Percentiles rank a stretch among this genome's conserved stretches.
These are phyloP conservation scores for Cataglyphis altisquamis DNA, from an alignment of 2,888 invertebrate species.

Conservation along the genomic window DNA sequence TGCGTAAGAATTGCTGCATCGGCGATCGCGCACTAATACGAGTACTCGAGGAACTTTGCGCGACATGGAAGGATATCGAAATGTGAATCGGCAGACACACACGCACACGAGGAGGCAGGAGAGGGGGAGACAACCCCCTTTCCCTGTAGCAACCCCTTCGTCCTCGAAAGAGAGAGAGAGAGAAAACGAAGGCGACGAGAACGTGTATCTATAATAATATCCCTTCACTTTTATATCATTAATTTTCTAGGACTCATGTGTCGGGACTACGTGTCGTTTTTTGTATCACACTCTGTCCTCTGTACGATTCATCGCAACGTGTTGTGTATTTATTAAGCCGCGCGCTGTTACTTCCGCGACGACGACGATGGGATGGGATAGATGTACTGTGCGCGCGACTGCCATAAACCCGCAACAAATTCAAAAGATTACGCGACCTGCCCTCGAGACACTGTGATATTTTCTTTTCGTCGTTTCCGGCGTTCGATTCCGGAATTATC, in stretches of 20 bases:
- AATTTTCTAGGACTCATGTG: slow-evolving; percentile 68
- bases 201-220: slow-evolving; percentile 67
- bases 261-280: slow-evolving; percentile 63
- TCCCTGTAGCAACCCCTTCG: slow-evolving; percentile 5
- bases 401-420: slow-evolving; percentile 40
- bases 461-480: slow-evolving; percentile 47
- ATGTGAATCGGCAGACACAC: slow-evolving; percentile 56
- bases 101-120: slow-evolving; percentile 17
- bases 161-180: background rate
- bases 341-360: slow-evolving; percentile 47
- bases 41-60: slow-evolving; percentile 57
- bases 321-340: slow-evolving; percentile 61
- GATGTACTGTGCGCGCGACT: slow-evolving; percentile 30
- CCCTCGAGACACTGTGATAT: slow-evolving; percentile 50
- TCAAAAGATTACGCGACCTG: slow-evolving; percentile 50
- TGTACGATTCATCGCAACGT: slow-evolving; percentile 69
- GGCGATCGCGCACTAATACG: slow-evolving; percentile 49
- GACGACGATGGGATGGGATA: slow-evolving; percentile 2
- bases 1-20: slow-evolving; percentile 39
- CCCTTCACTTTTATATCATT: slow-evolving; percentile 72
- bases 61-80: slow-evolving; percentile 64
- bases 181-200: slow-evolving; percentile 7
- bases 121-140: background rate
- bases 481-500: slow-evolving; percentile 21
- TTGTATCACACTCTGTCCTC: slow-evolving; percentile 70